Percentiles rank a stretch among this genome's conserved stretches.
Conservation (phyloP, 30 jellyfish, hydroid and myxozoan genomes). For the Aurelia aurita region DNA sequence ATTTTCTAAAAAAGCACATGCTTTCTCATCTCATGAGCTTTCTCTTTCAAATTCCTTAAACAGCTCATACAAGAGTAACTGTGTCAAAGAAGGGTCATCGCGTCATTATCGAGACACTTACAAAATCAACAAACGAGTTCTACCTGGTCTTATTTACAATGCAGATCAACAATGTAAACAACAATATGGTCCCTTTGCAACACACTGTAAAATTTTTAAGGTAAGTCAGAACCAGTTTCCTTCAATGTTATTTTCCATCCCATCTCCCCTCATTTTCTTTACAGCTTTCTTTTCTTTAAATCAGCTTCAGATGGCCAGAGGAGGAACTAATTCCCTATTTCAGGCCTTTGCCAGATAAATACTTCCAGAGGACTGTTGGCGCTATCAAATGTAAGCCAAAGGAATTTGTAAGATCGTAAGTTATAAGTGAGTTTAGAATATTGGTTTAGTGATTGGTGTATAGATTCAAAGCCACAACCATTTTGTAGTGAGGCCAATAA, state of each 20-base stretch:
- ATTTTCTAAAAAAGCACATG: too few species aligned
- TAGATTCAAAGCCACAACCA: too few species aligned
- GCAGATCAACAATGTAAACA: conserved; percentile 92
- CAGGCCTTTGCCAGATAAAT: not conserved
- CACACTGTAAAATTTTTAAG: conserved; percentile 90
- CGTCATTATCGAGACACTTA: conserved; percentile 34
- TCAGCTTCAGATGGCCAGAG: too few species aligned
- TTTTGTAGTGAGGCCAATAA: too few species aligned
- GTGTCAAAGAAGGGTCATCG: conserved; percentile 61
- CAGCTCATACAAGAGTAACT: conserved; percentile 88
- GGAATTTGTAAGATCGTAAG: too few species aligned
- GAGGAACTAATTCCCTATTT: not conserved
- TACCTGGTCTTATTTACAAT: conserved; percentile 89
- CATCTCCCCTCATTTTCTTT: not conserved
- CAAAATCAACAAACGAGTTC: conserved; percentile 3
- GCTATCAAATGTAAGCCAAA: too few species aligned
- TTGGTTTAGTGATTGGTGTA: too few species aligned
- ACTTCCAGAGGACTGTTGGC: too few species aligned
- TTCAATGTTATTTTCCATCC: not conserved
- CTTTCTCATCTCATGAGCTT: too few species aligned
- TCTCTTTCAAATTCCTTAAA: too few species aligned
- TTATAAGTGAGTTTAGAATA: too few species aligned
- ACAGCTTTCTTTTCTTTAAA: too few species aligned
- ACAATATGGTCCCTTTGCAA: conserved; percentile 89
- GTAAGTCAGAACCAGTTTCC: conserved; percentile 14